A percentile compares a stretch with the other conserved stretches of the same genome.
phyloP scores from a whole-genome alignment of 2,797 vertebrate genomes.

The Sebastes aleutianus region DNA sequence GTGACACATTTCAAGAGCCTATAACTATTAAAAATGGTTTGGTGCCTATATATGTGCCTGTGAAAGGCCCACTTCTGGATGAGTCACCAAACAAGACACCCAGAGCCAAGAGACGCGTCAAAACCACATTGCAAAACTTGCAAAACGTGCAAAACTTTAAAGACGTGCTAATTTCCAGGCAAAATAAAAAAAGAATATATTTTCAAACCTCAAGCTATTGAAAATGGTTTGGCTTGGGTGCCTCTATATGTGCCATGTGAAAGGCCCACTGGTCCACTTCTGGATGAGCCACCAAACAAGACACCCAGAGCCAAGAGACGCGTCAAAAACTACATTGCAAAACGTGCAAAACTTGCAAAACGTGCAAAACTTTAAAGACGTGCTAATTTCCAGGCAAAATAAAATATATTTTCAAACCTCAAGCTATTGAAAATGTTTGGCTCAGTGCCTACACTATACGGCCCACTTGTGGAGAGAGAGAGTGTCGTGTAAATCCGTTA shows the following conservation, averaged over 20 bases:
- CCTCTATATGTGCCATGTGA: slow-evolving; percentile 44
- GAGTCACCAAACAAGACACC: slow-evolving; percentile 51
- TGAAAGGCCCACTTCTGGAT: slow-evolving; percentile 41
- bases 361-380: slow-evolving; percentile 47
- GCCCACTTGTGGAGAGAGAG: slow-evolving; percentile 62
- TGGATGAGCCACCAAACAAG: slow-evolving; percentile 57
- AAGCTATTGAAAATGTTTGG: slow-evolving; percentile 57
- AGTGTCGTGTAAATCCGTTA: slow-evolving; percentile 61
- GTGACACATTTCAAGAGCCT: slow-evolving; percentile 27
- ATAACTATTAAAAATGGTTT: slow-evolving; percentile 39
- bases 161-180: too few relatives aligned
- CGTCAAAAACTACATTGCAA: slow-evolving; percentile 26
- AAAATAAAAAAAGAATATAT: too few relatives aligned
- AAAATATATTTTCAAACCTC: slow-evolving; percentile 69
- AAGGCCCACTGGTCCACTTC: slow-evolving; percentile 38
- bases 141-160: too few relatives aligned
- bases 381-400: slow-evolving; percentile 60
- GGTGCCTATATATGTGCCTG: slow-evolving; percentile 55
- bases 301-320: slow-evolving; percentile 55
- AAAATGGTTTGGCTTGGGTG: slow-evolving; percentile 60
- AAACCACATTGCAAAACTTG: slow-evolving; percentile 19
- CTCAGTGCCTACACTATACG: slow-evolving; percentile 51
- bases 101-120: slow-evolving; percentile 55
- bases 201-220: slow-evolving; percentile 8
- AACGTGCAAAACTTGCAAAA: not conserved